Evolutionary conservation across 2,888 invertebrate species (phyloP), one percentile per base, ranked within the genome.

Genomic region (Pterobdella sp.): DNA sequence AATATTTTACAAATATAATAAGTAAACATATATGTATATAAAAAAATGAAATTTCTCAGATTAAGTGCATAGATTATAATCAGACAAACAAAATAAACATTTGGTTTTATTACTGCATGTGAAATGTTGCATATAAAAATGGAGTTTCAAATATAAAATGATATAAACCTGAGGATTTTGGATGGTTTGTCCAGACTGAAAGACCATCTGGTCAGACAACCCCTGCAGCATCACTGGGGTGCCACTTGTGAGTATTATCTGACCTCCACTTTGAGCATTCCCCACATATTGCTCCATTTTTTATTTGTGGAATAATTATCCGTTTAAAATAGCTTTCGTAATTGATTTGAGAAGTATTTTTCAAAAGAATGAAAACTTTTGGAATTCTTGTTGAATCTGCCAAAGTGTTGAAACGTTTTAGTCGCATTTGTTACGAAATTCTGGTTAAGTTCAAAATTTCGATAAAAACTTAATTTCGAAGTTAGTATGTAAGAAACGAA

Each of bases 201-300:
- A 56, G 0, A 74, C 37, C 26, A 72, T 31, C 52, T 72, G 72
- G 3, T 70, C 74, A 0, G 72, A 42, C 68, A 68, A 35, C 2
- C 66, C 56, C 63, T 72, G 72, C 35, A 72, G 36, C 0, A 69
- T 63, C 31, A 73, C 35, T 3, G 66, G 73, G 22, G 69, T 56
- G 18, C 69, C 68, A 37, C 36, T 63, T 26, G 71, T 52, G n/a
- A 71, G 32, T 32, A 73, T 69, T 4, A 73, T 68, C 37, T 73
- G 73, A 14, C 73, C 69, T 18, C 60, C 60, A 56, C 26, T 56
- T 56, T 69, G 69, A 1, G 56, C 68, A 10, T 63, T 37, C 7
- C 37, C 68, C 26, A 73, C 73, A 69, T 69, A 73, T 42, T 73
- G 73, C 32, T 73, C 73, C 73, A 73, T 73, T 56, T 56, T 56